Evolutionary conservation across 2,888 invertebrate genomes (phyloP), one percentile per base, ranked within the genome.

Genomic region (Melangyna quadrimaculata): DNA sequence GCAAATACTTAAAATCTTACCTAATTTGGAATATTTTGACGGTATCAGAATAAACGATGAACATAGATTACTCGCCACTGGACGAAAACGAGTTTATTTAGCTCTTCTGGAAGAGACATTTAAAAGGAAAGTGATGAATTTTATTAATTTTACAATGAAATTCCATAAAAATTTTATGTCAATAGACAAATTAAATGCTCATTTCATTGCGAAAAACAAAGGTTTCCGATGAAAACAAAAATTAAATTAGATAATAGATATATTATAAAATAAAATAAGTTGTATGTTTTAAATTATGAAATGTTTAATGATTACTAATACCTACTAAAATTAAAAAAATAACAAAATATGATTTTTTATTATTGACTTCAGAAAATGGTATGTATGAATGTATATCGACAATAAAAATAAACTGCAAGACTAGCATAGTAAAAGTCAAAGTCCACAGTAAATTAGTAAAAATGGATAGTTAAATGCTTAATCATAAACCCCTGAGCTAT

Each of bases 11-110:
- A 86, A 77, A 74, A 65, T 87, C 10, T 24, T 89, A 55, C 89
- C 88, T 17, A 87, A 67, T 53, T 78, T 89, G 32, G 87, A 65
- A 35, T 87, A 88, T 53, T 89, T 89, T 37, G 89, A 89, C 74
- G 89, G 89, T 17, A 69, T 87, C 2, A 14, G 70, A 43, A 78
- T 88, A 37, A 81, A 78, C 9, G 80, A 73, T 40, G 19, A 48
- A 22, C 67, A 81, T 1, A 51, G 81, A 32, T 65, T 27, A 35
- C 45, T 78, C 0, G 80, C 80, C 5, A 35, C 27, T 24, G 55
- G 29, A n/a, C 40, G 73, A n/a, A 81, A n/a, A 19, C 70, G 51
- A 57, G 1, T 70, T 10, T 74, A 55, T 2, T 19, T 82, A 32
- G 48, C 80, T 24, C 40, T 82, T 10, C 53, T 88, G 14, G 86